Percentiles rank a stretch among this genome's conserved stretches.
Conservation (phyloP, 2,113 vertebrate genomes). For the Hymenochirus boettgeri region DNA sequence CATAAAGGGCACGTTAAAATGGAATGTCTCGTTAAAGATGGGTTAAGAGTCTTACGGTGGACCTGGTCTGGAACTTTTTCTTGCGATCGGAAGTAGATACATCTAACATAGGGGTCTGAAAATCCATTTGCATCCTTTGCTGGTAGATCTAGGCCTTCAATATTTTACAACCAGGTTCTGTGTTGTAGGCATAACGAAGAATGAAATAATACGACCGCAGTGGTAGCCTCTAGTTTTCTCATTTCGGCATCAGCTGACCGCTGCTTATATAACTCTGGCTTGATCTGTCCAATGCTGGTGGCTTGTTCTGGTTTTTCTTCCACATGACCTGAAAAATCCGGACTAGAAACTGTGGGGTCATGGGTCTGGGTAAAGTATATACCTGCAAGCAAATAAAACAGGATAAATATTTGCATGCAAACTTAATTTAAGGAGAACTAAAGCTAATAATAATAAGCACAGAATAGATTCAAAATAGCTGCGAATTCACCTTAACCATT, state of each 20-base stretch:
- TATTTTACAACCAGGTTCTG: constrained; percentile 87
- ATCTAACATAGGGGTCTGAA: constrained; percentile 91
- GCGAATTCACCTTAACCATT: no score
- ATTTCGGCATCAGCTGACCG: constrained; percentile 71
- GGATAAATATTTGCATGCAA: no score
- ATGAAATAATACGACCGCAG: constrained; percentile 86
- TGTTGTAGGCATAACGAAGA: constrained; percentile 82
- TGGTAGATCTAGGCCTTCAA: constrained; percentile 85
- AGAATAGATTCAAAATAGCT: no score
- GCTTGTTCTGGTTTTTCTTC: constrained; percentile 79
- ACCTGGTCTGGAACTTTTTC: constrained; percentile 93
- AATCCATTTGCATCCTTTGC: constrained; percentile 90
- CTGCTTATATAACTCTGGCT: constrained; percentile 82
- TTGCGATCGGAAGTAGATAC: constrained; percentile 92
- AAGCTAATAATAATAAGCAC: no score
- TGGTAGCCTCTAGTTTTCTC: constrained; percentile 62
- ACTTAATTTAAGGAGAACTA: no score
- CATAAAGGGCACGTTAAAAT: constrained; percentile 82
- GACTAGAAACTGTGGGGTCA: constrained; percentile 74
- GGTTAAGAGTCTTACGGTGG: constrained; percentile 89
- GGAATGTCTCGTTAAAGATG: constrained; percentile 92
- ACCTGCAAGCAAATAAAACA: constrained; percentile 45
- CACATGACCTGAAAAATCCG: constrained; percentile 54
- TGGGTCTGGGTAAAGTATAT: constrained; percentile 56
- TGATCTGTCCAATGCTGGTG: constrained; percentile 88